Percentiles rank a stretch among this genome's conserved stretches.
These are phyloP conservation scores for Theretra japonica DNA, from an alignment of 2,888 invertebrate species.

Conservation along the genomic window DNA sequence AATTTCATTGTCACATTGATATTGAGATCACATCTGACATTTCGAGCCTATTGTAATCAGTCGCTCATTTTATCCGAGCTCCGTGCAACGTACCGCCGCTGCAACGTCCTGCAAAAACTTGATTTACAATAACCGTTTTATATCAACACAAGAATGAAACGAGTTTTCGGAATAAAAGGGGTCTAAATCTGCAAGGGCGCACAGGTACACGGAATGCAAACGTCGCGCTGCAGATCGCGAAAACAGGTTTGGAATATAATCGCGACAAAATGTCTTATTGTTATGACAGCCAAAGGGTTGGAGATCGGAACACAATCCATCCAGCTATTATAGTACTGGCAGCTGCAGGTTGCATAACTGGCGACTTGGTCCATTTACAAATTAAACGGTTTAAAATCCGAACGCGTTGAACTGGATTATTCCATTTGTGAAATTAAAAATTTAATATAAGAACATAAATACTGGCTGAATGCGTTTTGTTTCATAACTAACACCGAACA, in stretches of 20 bases:
- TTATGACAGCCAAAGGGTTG: conserved; percentile 44
- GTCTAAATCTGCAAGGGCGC: conserved; percentile 64
- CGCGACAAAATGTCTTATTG: conserved; percentile 38
- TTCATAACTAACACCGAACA: conserved; percentile 55
- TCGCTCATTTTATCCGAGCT: conserved; percentile 50
- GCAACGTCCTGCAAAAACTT: conserved; percentile 40
- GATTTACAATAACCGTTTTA: conserved; percentile 40
- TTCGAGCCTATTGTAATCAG: conserved; percentile 48
- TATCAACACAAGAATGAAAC: conserved; percentile 44
- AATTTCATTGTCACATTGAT: conserved; percentile 40
- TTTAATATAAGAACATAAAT: conserved; percentile 40
- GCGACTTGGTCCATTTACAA: conserved; percentile 35
- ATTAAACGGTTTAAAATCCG: conserved; percentile 24
- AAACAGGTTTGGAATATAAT: conserved; percentile 61
- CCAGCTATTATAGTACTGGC: conserved; percentile 49
- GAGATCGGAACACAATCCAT: conserved; percentile 38
- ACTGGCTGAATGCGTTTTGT: conserved; percentile 41
- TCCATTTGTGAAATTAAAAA: conserved; percentile 47
- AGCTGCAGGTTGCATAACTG: conserved; percentile 46
- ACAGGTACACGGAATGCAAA: conserved; percentile 77
- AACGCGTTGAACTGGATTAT: conserved; percentile 30
- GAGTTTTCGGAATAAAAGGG: conserved; percentile 51
- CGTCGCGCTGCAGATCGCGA: conserved; percentile 62
- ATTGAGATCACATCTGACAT: conserved; percentile 47
- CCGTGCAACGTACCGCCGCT: conserved; percentile 44